Evolutionary conservation across 2,888 invertebrate species (phyloP).

Genomic region (Brenthis daphne): DNA sequence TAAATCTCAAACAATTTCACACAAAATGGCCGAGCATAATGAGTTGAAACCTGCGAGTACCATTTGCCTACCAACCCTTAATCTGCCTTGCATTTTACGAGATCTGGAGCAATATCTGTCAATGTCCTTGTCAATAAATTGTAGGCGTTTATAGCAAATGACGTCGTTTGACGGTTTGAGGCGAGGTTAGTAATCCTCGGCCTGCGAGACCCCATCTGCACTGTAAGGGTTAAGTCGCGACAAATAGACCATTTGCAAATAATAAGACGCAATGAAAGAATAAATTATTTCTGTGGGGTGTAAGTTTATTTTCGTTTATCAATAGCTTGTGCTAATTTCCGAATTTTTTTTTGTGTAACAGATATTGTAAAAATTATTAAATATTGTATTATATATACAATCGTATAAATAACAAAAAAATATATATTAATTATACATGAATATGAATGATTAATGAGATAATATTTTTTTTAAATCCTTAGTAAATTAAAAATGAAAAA

Average conservation of each 20-base stretch:
- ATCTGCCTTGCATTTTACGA: slow-evolving; percentile 80
- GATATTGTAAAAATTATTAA: too few relatives aligned
- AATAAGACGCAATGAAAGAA: slow-evolving; percentile 82
- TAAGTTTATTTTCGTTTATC: slow-evolving; percentile 36
- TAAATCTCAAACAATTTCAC: slow-evolving; percentile 55
- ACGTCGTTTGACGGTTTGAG: slow-evolving; percentile 78
- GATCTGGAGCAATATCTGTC: slow-evolving; percentile 78
- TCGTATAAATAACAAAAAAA: too few relatives aligned
- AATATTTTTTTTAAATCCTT: not conserved
- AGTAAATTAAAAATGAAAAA: not conserved
- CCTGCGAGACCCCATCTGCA: slow-evolving; percentile 75
- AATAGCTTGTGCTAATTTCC: not conserved
- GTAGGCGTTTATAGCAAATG: slow-evolving; percentile 73
- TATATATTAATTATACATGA: too few relatives aligned
- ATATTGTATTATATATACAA: too few relatives aligned
- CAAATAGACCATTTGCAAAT: slow-evolving; percentile 82
- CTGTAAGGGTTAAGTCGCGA: slow-evolving; percentile 80
- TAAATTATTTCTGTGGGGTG: slow-evolving; percentile 69
- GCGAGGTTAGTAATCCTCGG: slow-evolving; percentile 73
- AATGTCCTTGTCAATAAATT: slow-evolving; percentile 82
- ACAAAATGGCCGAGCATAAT: slow-evolving; percentile 61
- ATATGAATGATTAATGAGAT: too few relatives aligned
- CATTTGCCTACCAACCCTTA: slow-evolving; percentile 79
- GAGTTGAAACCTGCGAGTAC: slow-evolving; percentile 65
- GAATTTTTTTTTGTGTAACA: too few relatives aligned